Percentiles rank a stretch among this genome's conserved stretches.
Evolutionary conservation across 1,140 invertebrate species (phyloP).

Genomic region (Saxidomus purpurata): DNA sequence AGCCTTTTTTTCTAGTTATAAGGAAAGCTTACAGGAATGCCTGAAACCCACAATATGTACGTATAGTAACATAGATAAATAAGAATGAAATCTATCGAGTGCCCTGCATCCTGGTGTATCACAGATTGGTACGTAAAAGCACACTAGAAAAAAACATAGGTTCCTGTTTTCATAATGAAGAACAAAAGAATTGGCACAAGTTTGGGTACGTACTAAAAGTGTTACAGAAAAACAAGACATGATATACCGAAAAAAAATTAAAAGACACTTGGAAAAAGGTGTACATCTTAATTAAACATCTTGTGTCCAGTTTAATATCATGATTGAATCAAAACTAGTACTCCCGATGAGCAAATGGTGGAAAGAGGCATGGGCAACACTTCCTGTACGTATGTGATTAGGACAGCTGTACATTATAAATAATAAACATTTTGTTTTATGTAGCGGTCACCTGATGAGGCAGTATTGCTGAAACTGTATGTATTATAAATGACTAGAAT

Average conservation of each 20-base stretch:
- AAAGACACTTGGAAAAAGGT: too few species aligned
- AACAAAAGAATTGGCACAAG: not conserved
- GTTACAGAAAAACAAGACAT: too few species aligned
- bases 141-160: not conserved
- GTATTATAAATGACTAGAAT: slow-evolving; percentile 28
- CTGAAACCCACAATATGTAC: not conserved
- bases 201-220: not conserved
- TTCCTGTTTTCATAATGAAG: not conserved
- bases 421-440: slow-evolving; percentile 39
- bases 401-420: not conserved
- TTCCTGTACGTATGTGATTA: slow-evolving; percentile 27
- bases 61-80: not conserved
- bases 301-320: too few species aligned
- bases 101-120: slow-evolving; percentile 9
- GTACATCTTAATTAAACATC: too few species aligned
- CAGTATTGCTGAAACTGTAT: slow-evolving; percentile 29
- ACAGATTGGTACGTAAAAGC: slow-evolving; percentile 20
- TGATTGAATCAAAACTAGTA: too few species aligned
- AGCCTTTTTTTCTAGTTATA: slow-evolving; percentile 20
- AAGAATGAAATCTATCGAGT: not conserved
- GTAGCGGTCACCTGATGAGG: not conserved
- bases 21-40: not conserved
- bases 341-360: too few species aligned
- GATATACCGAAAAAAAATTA: too few species aligned
- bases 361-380: not conserved